These are phyloP conservation scores for Monodelphis domestica DNA, from an alignment of 2,797 vertebrate species.

Conservation along the genomic window DNA sequence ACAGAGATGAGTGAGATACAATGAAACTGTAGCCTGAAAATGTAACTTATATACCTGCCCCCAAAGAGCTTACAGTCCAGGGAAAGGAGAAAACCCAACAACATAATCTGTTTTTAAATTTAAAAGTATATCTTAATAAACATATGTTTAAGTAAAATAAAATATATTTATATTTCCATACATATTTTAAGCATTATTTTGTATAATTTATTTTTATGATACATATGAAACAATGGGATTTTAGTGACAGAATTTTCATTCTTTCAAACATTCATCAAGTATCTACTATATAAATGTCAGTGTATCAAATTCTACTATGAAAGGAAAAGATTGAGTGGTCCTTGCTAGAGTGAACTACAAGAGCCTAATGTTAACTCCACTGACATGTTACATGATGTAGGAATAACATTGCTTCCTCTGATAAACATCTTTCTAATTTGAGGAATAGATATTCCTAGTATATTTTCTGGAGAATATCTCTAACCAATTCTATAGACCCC, in stretches of 20 bases:
- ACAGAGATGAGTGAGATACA: background rate
- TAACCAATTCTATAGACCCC: background rate
- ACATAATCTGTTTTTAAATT: background rate
- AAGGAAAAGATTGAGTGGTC: background rate
- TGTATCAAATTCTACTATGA: background rate
- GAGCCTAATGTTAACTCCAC: background rate
- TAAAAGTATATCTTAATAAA: background rate
- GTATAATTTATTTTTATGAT: background rate
- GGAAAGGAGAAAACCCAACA: background rate
- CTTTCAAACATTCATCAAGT: background rate
- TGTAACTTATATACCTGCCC: background rate
- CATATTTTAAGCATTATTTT: background rate
- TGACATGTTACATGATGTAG: background rate
- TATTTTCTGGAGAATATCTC: background rate
- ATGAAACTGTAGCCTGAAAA: background rate
- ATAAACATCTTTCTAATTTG: background rate
- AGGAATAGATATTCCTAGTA: background rate
- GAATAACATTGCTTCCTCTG: background rate
- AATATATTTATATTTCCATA: background rate
- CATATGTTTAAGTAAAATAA: background rate
- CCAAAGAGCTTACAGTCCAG: background rate
- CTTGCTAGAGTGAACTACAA: background rate
- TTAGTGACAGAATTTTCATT: background rate
- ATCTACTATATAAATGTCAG: background rate
- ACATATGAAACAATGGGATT: background rate